Base-by-base conservation (phyloP, 30 jellyfish, hydroid and myxozoan genomes). In the Catostylus mosaicus region DNA sequence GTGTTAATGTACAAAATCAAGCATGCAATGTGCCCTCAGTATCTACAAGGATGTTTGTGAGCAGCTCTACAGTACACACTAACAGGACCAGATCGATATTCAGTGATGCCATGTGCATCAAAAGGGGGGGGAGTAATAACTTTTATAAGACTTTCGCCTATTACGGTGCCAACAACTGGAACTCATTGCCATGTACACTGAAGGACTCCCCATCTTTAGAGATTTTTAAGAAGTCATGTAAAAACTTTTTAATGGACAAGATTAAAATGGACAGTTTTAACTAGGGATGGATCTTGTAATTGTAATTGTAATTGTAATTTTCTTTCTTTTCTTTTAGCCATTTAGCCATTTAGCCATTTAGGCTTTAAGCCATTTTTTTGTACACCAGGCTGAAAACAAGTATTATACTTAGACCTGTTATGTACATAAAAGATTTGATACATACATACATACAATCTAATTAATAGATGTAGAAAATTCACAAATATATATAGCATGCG, bases 111-210 rank as follows among this genome's bases (percentile, higher is more conserved):
- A 33, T 68, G 81, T 37, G 0, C 76, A 64, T 59, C 1, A 64
- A 27, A 0, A 64, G 76, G 52, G 76, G 0, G 31, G 3, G 71
- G 1, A 31, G 75, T 12, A 51, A 51, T 22, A 51, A 75, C 1
- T 75, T 75, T 51, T 26, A 29, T 51, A 54, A 54, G 75, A 75
- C 86, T 6, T 73, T 52, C 60, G 65, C 36, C 26, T 54, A 75
- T 75, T 75, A 75, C 63, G 86, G 75, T 50, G 86, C 76, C 86
- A 75, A 75, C 51, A 14, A 61, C 0, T 75, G 86, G 77, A 75
- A 75, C 75, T 75, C 76, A 54, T 31, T 75, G 84, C 84, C 84
- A 47, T 45, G 52, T 73, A 72, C 84, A 43, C 84, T 73, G 66
- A 48, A 75, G 61, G 38, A 75, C 35, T 52, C 86, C 63, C 75